Base-by-base conservation (phyloP, 2,113 vertebrate species). In the Nyctibius bracteatus region DNA sequence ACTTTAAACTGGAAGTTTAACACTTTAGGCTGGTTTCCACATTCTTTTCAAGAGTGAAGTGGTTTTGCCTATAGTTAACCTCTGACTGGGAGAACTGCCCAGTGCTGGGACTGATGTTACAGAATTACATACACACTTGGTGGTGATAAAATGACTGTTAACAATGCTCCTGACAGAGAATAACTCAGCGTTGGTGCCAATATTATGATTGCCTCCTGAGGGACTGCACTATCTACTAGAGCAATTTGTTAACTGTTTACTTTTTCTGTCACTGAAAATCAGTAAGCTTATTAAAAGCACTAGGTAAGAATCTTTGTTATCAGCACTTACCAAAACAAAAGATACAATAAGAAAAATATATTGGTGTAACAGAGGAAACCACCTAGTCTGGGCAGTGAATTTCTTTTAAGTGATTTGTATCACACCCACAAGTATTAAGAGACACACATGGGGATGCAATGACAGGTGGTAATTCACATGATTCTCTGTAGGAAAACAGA, bases 251-350 rank as follows among this genome's bases (percentile, higher is more conserved):
- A 75, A 62, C 49, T 86, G 19, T 80, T 90, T 80, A 67, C 61
- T 31, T 75, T 58, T 80, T 27, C 52, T 80, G 33, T 41, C 58
- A 68, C 54, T 23, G 31, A 35, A 62, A 44, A 65, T 82, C 79
- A 93, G 81, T 8, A 88, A 66, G 46, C 58, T 67, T 94, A 96
- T 95, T 72, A 67, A 94, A 97, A 96, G 58, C 80, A 46, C 20
- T 78, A 35, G 37, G 52, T 81, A 94, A 44, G 67, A 97, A 92
- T 65, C 43, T 57, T 63, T 65, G 43, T n/a, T 84, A 70, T 70
- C 79, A 92, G 71, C 77, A 92, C 27, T 83, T 81, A 68, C 51
- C 10, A 83, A 92, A 57, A 31, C 55, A 92, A 93, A 90, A 62
- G 16, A 51, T 14, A 62, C 28, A 90, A 39, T 8, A 65, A 20